Evolutionary conservation across 2,113 vertebrate species (phyloP).

Genomic region (Rana temporaria): DNA sequence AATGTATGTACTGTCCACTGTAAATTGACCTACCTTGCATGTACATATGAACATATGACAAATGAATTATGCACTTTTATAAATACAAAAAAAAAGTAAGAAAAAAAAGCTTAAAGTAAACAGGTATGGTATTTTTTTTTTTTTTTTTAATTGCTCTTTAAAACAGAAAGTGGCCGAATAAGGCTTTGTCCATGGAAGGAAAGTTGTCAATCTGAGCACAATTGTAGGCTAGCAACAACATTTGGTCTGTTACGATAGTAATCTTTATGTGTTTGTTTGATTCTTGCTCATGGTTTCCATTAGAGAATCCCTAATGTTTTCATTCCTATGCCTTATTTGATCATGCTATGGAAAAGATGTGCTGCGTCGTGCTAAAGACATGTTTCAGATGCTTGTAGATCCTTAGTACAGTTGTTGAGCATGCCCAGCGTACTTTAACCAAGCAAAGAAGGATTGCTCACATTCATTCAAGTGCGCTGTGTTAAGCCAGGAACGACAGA

Average conservation of each 20-base stretch:
- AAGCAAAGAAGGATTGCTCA: conserved; percentile 71
- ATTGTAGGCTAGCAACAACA: too few species aligned
- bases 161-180: too few species aligned
- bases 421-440: conserved; percentile 84
- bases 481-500: conserved; percentile 88
- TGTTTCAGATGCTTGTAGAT: conserved; percentile 87
- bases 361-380: conserved; percentile 79
- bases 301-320: neutral
- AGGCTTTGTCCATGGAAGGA: too few species aligned
- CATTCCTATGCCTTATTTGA: conserved; percentile 22
- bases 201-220: too few species aligned
- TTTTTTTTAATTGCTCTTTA: too few species aligned
- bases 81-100: too few species aligned
- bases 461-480: conserved; percentile 79
- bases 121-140: too few species aligned
- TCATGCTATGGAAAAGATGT: conserved; percentile 69
- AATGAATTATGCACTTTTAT: too few species aligned
- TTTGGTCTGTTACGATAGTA: neutral
- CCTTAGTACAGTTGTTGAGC: conserved; percentile 89
- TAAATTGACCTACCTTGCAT: too few species aligned
- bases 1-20: too few species aligned
- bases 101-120: too few species aligned
- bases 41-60: too few species aligned
- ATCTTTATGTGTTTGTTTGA: neutral
- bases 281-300: neutral